Conservation (phyloP, 2,113 vertebrate species). For the Phoenicopterus ruber region DNA sequence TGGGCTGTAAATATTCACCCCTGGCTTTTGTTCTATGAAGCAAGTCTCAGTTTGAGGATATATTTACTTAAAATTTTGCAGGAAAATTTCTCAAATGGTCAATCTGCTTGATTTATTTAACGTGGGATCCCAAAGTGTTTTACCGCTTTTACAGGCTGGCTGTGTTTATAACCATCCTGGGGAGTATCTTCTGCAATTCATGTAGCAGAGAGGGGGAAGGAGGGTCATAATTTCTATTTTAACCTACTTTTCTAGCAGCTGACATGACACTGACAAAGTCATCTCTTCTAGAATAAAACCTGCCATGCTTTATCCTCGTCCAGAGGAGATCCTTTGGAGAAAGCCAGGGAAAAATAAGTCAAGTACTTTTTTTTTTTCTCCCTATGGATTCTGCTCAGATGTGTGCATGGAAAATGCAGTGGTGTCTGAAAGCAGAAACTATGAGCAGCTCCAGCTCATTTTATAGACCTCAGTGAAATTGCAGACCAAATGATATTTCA, state of each 20-base stretch:
- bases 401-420: neutral
- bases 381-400: neutral
- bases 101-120: conserved; percentile 35
- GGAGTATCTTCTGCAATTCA: conserved; percentile 55
- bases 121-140: neutral
- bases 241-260: conserved; percentile 29
- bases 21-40: neutral
- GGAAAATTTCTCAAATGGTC: conserved; percentile 26
- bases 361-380: neutral
- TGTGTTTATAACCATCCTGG: conserved; percentile 56
- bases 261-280: conserved; percentile 41
- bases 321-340: neutral
- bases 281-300: neutral
- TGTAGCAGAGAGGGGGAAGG: neutral
- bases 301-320: neutral
- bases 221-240: conserved; percentile 21
- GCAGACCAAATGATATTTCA: conserved; percentile 28
- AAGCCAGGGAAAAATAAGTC: neutral
- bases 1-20: conserved; percentile 34
- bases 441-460: neutral
- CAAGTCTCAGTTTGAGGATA: neutral
- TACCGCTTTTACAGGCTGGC: conserved; percentile 15
- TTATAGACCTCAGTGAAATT: conserved; percentile 33
- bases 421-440: neutral
- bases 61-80: conserved; percentile 42